Conservation (phyloP, 2,113 vertebrate species). For the Microcebus jonahi region DNA sequence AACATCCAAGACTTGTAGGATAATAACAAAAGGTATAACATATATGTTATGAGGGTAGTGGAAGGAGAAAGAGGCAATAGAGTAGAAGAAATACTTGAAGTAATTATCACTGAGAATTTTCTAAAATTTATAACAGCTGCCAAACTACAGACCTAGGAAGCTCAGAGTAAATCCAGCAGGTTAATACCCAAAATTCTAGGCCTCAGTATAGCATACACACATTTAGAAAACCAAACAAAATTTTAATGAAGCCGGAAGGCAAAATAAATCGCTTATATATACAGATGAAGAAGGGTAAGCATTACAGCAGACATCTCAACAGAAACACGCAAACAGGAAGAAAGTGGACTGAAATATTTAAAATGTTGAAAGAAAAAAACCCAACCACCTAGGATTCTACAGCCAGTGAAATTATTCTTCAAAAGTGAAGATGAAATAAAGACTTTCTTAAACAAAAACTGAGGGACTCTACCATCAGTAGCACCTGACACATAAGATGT, state of each 20-base stretch:
- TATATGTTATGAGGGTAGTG: background rate
- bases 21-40: background rate
- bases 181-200: background rate
- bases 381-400: background rate
- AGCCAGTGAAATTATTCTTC: background rate
- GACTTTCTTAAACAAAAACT: background rate
- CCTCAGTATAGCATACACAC: background rate
- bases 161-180: background rate
- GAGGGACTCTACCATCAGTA: too few species aligned
- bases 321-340: background rate
- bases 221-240: background rate
- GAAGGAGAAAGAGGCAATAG: background rate
- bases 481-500: background rate
- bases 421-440: background rate
- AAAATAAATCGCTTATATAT: background rate
- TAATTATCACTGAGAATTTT: background rate
- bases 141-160: background rate
- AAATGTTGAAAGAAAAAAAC: background rate
- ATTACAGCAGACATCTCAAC: background rate
- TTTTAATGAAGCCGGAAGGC: background rate
- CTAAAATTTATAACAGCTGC: background rate
- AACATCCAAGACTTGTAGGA: background rate
- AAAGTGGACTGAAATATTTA: background rate
- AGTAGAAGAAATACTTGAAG: background rate
- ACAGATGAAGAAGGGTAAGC: background rate